phyloP scores from a whole-genome alignment of 2,113 vertebrate species.

The Hemibagrus wyckioides region DNA sequence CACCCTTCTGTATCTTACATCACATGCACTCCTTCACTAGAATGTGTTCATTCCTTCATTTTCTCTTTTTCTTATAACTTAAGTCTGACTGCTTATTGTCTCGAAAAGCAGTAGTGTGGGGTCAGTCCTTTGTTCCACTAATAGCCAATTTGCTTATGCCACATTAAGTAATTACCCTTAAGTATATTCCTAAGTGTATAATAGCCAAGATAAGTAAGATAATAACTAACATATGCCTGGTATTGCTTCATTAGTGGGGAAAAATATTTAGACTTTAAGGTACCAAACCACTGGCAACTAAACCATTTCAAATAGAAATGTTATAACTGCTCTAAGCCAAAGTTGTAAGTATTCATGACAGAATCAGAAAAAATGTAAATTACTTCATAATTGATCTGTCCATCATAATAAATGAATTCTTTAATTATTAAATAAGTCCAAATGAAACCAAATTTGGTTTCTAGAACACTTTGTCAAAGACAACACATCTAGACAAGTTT shows the following conservation, averaged over 20 bases:
- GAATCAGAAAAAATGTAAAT: background rate
- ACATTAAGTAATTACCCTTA: background rate
- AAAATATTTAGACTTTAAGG: background rate
- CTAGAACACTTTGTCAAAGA: background rate
- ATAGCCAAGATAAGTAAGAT: background rate
- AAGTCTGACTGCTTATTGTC: background rate
- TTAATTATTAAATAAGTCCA: background rate
- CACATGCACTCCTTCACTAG: conserved; percentile 41
- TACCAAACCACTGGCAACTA: background rate
- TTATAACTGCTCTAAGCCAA: background rate
- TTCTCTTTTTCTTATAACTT: background rate
- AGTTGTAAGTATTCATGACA: background rate
- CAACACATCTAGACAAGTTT: background rate
- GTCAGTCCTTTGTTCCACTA: conserved; percentile 16
- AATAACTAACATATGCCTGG: background rate
- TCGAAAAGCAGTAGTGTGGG: background rate
- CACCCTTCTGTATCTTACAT: conserved; percentile 7
- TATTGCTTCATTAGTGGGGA: background rate
- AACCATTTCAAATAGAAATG: background rate
- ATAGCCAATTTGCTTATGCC: background rate
- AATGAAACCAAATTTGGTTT: background rate
- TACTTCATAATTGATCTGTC: background rate
- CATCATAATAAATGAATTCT: background rate
- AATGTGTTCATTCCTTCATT: conserved; percentile 11
- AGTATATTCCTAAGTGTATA: background rate